Evolutionary conservation across 2,888 invertebrate species (phyloP).

Genomic region (Onchidella celtica): DNA sequence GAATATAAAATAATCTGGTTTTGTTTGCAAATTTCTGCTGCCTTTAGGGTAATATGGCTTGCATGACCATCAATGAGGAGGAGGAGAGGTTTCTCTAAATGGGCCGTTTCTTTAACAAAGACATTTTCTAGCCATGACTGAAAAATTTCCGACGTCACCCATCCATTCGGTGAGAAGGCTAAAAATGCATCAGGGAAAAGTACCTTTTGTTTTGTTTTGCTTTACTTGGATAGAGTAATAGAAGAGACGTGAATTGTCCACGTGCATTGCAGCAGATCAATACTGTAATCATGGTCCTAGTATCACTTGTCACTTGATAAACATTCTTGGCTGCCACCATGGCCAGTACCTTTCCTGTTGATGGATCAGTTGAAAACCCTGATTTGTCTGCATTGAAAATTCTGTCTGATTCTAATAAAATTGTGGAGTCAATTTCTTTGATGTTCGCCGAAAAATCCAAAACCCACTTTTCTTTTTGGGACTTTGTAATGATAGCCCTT

Average conservation of each 20-base stretch:
- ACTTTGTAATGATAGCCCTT: neutral
- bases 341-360: conserved; percentile 2
- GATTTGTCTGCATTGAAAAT: conserved; percentile 26
- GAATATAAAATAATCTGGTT: conserved; percentile 8
- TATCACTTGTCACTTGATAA: neutral
- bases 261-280: conserved; percentile 8
- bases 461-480: neutral
- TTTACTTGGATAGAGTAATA: conserved; percentile 19
- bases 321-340: neutral
- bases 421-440: conserved; percentile 10
- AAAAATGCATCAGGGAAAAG: conserved; percentile 5
- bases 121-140: conserved; percentile 1
- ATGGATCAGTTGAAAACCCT: neutral
- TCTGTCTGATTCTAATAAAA: conserved; percentile 11
- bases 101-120: conserved; percentile 10
- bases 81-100: conserved; percentile 4
- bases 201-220: conserved; percentile 13
- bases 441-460: neutral
- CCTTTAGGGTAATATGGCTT: neutral
- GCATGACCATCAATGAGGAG: conserved; percentile 21
- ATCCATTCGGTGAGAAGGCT: conserved; percentile 4
- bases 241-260: conserved; percentile 1
- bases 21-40: neutral
- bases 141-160: conserved; percentile 4
- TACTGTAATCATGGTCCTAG: conserved; percentile 13